phyloP scores from a whole-genome alignment of 2,888 invertebrate genomes.

The Calameuta pallipes region DNA sequence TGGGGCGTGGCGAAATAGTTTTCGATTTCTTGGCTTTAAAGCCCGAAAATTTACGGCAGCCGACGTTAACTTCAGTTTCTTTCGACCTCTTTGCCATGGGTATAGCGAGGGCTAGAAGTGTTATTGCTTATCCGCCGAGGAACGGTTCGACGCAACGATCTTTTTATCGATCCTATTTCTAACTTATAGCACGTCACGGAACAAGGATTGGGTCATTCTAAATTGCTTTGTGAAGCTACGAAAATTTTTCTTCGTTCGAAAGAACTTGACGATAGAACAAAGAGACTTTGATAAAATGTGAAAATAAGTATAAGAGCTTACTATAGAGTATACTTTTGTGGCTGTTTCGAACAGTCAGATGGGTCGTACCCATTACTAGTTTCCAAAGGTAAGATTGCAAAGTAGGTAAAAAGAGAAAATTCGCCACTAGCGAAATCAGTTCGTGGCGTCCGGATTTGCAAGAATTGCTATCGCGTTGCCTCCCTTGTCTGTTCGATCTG shows the following conservation, averaged over 20 bases:
- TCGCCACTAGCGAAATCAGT: neutral
- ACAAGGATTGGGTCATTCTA: neutral
- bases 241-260: neutral
- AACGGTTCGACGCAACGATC: neutral
- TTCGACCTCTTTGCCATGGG: conserved; percentile 12
- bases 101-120: conserved; percentile 6
- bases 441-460: conserved; percentile 20
- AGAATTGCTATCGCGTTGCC: conserved; percentile 24
- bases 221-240: neutral
- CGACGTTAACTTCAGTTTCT: conserved; percentile 44
- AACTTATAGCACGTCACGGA: neutral
- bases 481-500: conserved; percentile 24
- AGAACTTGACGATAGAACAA: neutral
- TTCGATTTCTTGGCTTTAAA: conserved; percentile 54
- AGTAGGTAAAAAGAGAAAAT: neutral
- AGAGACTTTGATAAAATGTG: neutral
- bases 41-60: conserved; percentile 43
- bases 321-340: neutral
- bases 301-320: neutral
- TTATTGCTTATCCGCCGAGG: neutral
- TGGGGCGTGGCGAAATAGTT: conserved; percentile 58
- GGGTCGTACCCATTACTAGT: neutral
- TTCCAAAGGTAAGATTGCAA: neutral
- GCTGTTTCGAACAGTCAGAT: neutral
- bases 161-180: neutral